Evolutionary conservation across 2,797 vertebrate species (phyloP), one percentile per base, ranked within the genome.

Genomic region (Hypotaenidia philippensis): DNA sequence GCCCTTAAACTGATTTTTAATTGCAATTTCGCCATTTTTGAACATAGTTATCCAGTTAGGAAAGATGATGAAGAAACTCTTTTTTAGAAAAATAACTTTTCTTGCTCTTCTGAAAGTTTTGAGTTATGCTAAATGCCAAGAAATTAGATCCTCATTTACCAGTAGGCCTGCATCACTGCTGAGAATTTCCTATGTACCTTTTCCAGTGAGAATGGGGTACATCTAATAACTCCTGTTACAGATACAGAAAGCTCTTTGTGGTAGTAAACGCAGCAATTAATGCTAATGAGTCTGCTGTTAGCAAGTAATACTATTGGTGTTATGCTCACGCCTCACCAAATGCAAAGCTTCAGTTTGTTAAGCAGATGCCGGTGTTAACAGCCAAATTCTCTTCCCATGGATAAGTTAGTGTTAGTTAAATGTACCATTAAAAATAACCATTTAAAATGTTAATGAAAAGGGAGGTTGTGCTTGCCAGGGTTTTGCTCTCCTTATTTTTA

Each of bases 321-420:
- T 96, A 89, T 13, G 86, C 96, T 96, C 88, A 96, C 0, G 22
- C 94, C 93, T 96, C 95, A 82, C 91, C 20, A 88, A 93, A 96
- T 47, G 69, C 85, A 59, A 89, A 96, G 75, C 79, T 95, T 98
- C 92, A 93, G 93, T 97, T 97, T 97, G 89, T 93, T 97, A 97
- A 96, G 94, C 96, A 97, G 94, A 97, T 96, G 96, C 95, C 29
- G 26, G 56, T 89, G 82, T 93, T 97, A 98, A 97, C 89, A 94
- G 96, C 96, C 90, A 94, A 95, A 95, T 96, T 96, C 57, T 96
- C 95, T 95, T 97, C 94, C 93, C 95, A 89, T 95, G 95, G 95
- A 83, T 96, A 97, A 96, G 77, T 94, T 95, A 95, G 87, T 68
- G 92, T 97, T 97, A 97, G 97, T 96, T 97, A 98, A 98, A 98